Base-by-base conservation (phyloP, 1,140 invertebrate species). In the Caenorhabditis remanei region DNA sequence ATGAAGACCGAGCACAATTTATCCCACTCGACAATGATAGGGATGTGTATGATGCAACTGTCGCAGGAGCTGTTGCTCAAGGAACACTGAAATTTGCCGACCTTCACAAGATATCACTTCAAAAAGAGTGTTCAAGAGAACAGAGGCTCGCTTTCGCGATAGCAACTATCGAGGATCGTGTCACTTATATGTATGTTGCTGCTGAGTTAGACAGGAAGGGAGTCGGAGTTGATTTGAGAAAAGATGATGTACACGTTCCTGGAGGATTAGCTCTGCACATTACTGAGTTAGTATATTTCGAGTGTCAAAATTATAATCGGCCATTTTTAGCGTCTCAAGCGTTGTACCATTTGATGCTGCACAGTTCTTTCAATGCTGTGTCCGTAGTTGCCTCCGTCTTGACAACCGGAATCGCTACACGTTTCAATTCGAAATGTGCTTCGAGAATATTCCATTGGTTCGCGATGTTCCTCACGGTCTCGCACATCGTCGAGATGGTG, bases 381-480 rank as follows among this genome's bases (percentile, higher is more conserved):
- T 79, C 14, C 43, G 71, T 24, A 50, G 46, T 24, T 79, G 71
- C n/a, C 71, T 79, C 53, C 71, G 71, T 46, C 46, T 79, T 24
- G 71, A 79, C 14, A 79, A 79, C 19, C 46, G 71, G 6, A 79
- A 48, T 32, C 71, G 71, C 2, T 53, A 48, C 21, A 79, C 71
- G 24, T 79, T 79, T 46, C 71, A 79, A 79, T 79, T 79, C 14
- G 71, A 79, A 79, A 79, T 79, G 71, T 79, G 71, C 40, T 79
- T 79, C n/a, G 71, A 79, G 14, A 79, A 79, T 43, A 79, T 79
- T 32, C 71, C 71, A 50, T 24, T 79, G 21, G 71, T 79, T 24
- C 71, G 71, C n/a, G 71, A 79, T 24, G 71, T 79, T 8, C 46
- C 71, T 5, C 71, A 79, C 19, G 71, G 71, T 14, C 71, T 79